These are phyloP conservation scores for Schizopygopsis pylzovi DNA, from an alignment of 2,797 vertebrate genomes.

Conservation along the genomic window DNA sequence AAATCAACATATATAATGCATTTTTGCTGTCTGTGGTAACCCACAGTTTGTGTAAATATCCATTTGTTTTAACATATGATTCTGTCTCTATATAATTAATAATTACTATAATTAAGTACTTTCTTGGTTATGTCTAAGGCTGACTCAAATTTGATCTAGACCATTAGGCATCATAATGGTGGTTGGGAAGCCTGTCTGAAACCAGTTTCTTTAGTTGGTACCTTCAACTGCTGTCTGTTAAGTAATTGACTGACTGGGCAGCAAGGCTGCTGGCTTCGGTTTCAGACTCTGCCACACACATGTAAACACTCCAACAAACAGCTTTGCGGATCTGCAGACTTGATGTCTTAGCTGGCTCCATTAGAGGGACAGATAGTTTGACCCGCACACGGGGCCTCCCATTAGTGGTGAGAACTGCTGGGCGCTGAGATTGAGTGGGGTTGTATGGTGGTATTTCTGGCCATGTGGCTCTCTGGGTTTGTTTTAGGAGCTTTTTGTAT, in stretches of 20 bases:
- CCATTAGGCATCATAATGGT: conserved; percentile 17
- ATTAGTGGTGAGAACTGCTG: conserved; percentile 39
- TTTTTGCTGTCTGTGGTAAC: neutral
- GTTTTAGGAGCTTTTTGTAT: conserved; percentile 70
- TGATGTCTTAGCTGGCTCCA: conserved; percentile 27
- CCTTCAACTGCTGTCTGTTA: neutral
- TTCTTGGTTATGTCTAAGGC: neutral
- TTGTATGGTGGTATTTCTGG: conserved; percentile 53
- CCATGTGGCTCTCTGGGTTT: conserved; percentile 65
- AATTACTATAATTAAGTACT: conserved; percentile 7
- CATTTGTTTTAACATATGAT: neutral
- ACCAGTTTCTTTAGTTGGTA: conserved; percentile 5
- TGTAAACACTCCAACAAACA: conserved; percentile 57
- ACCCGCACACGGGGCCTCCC: conserved; percentile 52
- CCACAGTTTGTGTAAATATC: neutral
- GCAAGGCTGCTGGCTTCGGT: conserved; percentile 12
- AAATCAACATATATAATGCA: neutral
- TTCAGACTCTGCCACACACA: conserved; percentile 55
- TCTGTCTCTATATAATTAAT: neutral
- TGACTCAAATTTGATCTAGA: conserved; percentile 11
- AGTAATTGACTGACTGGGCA: conserved; percentile 12
- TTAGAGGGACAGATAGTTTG: conserved; percentile 61
- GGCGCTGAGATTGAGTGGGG: conserved; percentile 41
- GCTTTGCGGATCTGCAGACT: conserved; percentile 26
- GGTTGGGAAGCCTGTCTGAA: conserved; percentile 8